phyloP scores from a whole-genome alignment of 2,113 vertebrate genomes.

The Xerus inauris region DNA sequence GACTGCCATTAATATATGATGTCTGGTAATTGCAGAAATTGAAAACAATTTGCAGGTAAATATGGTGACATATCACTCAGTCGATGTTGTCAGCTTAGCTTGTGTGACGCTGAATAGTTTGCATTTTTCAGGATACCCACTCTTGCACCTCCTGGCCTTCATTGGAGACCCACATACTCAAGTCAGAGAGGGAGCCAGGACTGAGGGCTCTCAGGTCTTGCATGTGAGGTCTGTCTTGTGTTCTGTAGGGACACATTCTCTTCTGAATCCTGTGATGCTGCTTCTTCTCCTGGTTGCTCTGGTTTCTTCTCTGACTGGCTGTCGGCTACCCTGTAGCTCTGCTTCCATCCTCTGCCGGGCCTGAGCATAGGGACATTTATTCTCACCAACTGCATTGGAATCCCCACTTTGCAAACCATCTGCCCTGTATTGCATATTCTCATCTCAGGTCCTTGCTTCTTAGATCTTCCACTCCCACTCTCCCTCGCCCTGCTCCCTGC shows the following conservation, averaged over 20 bases:
- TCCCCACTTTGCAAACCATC: neutral
- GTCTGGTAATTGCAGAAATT: neutral
- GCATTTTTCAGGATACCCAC: too few relatives aligned
- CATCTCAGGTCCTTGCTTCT: neutral
- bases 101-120: accelerated
- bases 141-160: accelerated
- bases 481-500: too few relatives aligned
- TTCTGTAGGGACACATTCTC: neutral
- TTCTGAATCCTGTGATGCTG: neutral
- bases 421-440: neutral
- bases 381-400: neutral
- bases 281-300: neutral
- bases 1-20: accelerated
- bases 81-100: accelerated
- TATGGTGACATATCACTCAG: accelerated
- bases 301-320: neutral
- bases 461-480: neutral
- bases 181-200: too few relatives aligned
- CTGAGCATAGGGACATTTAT: neutral
- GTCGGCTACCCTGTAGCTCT: neutral
- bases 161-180: neutral
- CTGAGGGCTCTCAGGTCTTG: neutral
- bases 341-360: accelerated
- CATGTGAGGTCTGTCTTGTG: accelerated
- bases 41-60: neutral